These are phyloP conservation scores for Theretra japonica DNA, from an alignment of 2,888 invertebrate genomes.

Conservation along the genomic window DNA sequence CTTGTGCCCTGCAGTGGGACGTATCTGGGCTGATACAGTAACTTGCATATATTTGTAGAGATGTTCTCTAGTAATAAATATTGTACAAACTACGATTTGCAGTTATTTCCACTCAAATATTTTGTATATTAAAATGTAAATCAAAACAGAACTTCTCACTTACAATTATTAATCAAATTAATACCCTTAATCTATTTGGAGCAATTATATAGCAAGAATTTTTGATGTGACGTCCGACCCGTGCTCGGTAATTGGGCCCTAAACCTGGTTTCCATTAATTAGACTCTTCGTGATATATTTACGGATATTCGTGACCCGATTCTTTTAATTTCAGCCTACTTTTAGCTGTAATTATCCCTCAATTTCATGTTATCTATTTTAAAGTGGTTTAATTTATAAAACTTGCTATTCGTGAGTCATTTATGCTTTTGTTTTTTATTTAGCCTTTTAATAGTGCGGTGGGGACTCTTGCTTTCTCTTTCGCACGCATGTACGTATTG, in stretches of 20 bases:
- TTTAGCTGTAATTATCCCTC: neutral
- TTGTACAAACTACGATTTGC: too few relatives aligned
- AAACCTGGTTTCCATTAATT: constrained; percentile 16
- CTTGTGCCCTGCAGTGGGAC: too few relatives aligned
- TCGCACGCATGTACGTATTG: too few relatives aligned
- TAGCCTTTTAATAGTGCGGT: too few relatives aligned
- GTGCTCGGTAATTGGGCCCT: neutral
- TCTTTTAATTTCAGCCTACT: neutral
- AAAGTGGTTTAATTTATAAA: too few relatives aligned
- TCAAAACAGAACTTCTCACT: neutral
- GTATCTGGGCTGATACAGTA: too few relatives aligned
- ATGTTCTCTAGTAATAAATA: too few relatives aligned
- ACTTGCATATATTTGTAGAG: too few relatives aligned
- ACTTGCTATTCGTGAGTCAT: neutral
- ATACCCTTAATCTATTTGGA: neutral
- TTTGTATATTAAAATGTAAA: neutral
- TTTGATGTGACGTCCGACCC: constrained; percentile 5
- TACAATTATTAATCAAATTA: neutral
- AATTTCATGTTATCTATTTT: neutral
- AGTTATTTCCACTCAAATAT: too few relatives aligned
- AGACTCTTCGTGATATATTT: neutral
- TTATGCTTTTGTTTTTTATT: neutral
- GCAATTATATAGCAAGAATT: constrained; percentile 8
- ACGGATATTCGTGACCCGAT: neutral
- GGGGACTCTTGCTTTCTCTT: too few relatives aligned